phyloP scores from a whole-genome alignment of 2,888 invertebrate species.

The Epirrhoe alternata region DNA sequence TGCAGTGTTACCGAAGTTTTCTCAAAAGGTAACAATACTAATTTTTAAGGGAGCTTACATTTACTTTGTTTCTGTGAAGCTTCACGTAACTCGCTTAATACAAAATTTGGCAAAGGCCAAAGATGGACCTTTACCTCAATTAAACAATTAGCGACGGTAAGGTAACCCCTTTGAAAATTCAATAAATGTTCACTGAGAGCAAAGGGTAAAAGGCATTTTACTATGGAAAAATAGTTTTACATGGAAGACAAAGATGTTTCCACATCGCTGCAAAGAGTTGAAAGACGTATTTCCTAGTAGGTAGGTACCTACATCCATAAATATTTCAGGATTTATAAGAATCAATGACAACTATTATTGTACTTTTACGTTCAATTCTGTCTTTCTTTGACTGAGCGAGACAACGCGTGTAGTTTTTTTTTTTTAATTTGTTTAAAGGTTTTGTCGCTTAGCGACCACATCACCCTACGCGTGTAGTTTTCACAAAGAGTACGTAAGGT shows the following conservation, averaged over 20 bases:
- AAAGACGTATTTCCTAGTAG: too few relatives aligned
- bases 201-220: slow-evolving; percentile 36
- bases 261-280: not conserved
- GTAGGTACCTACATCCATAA: too few relatives aligned
- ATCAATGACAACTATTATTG: too few relatives aligned
- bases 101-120: slow-evolving; percentile 60
- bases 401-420: too few relatives aligned
- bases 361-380: too few relatives aligned
- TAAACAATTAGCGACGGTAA: slow-evolving; percentile 61
- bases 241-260: not conserved
- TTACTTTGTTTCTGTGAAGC: slow-evolving; percentile 9
- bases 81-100: slow-evolving; percentile 55
- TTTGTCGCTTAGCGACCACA: too few relatives aligned
- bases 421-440: too few relatives aligned
- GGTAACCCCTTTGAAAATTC: slow-evolving; percentile 61
- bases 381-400: too few relatives aligned
- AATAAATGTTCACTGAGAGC: slow-evolving; percentile 58
- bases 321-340: too few relatives aligned
- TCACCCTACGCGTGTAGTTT: too few relatives aligned
- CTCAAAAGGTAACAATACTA: too few relatives aligned
- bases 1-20: not conserved
- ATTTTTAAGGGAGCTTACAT: not conserved
- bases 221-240: slow-evolving; percentile 4
- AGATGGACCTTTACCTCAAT: slow-evolving; percentile 63
- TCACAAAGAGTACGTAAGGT: too few relatives aligned